Evolutionary conservation across 1,140 invertebrate genomes (phyloP).

Genomic region (Centruroides sculpturatus): DNA sequence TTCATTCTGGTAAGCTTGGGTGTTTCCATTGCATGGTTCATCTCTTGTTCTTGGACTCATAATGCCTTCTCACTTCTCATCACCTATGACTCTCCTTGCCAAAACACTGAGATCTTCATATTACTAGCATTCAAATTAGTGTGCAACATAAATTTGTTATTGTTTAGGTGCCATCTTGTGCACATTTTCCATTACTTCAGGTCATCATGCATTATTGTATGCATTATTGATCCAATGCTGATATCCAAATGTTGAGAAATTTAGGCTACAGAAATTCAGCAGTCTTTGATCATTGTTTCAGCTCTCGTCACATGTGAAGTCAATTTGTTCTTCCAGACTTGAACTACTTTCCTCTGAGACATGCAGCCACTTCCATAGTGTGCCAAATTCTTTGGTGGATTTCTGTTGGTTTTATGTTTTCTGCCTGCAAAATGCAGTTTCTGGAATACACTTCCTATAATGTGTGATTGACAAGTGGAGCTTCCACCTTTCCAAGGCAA

Average conservation of each 20-base stretch:
- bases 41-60: background rate
- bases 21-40: background rate
- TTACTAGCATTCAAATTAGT: background rate
- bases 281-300: background rate
- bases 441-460: too few relatives aligned
- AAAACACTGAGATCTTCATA: background rate
- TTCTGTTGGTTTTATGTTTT: too few relatives aligned
- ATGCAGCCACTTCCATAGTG: too few relatives aligned
- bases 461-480: too few relatives aligned
- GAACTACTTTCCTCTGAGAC: too few relatives aligned
- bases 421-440: too few relatives aligned
- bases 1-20: background rate
- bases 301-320: background rate
- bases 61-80: background rate
- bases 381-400: too few relatives aligned
- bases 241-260: background rate
- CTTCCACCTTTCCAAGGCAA: too few relatives aligned
- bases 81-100: background rate
- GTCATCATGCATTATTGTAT: background rate
- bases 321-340: too few relatives aligned
- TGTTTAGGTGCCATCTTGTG: background rate
- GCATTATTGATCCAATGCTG: background rate
- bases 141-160: background rate
- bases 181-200: background rate
- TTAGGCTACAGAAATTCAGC: background rate